phyloP scores from a whole-genome alignment of 2,797 vertebrate genomes.

The Oryzias dopingdopingensis region DNA sequence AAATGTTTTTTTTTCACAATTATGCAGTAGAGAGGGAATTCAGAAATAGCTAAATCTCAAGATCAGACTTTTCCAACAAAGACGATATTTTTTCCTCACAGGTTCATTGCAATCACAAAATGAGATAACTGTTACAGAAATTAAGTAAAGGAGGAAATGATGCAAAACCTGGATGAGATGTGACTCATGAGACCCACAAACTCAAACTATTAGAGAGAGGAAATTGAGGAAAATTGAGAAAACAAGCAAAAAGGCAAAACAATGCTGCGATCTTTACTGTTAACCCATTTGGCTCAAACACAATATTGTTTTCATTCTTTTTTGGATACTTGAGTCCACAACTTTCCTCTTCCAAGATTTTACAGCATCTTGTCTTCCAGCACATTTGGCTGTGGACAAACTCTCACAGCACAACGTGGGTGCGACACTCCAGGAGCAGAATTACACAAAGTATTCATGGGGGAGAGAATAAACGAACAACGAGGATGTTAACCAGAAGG shows the following conservation, averaged over 20 bases:
- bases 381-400: conserved; percentile 1
- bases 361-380: background rate
- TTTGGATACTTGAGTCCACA: background rate
- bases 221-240: background rate
- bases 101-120: conserved; percentile 13
- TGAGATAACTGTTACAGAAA: conserved; percentile 3
- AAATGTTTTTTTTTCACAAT: no score
- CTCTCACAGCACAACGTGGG: conserved; percentile 14
- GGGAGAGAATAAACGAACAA: conserved; percentile 25
- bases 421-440: conserved; percentile 14
- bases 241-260: background rate
- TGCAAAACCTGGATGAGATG: conserved; percentile 25
- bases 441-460: conserved; percentile 18
- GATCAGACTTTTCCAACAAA: conserved; percentile 13
- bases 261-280: background rate
- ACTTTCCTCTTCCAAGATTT: background rate
- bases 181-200: conserved; percentile 19
- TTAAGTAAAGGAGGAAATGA: conserved; percentile 26
- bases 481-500: conserved; percentile 32
- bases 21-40: no score
- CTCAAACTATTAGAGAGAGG: background rate
- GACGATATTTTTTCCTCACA: conserved; percentile 2
- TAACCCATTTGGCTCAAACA: background rate
- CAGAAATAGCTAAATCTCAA: conserved; percentile 12
- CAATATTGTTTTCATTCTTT: background rate